Conservation (phyloP, 2,888 invertebrate genomes). For the Liodrosophila aerea region DNA sequence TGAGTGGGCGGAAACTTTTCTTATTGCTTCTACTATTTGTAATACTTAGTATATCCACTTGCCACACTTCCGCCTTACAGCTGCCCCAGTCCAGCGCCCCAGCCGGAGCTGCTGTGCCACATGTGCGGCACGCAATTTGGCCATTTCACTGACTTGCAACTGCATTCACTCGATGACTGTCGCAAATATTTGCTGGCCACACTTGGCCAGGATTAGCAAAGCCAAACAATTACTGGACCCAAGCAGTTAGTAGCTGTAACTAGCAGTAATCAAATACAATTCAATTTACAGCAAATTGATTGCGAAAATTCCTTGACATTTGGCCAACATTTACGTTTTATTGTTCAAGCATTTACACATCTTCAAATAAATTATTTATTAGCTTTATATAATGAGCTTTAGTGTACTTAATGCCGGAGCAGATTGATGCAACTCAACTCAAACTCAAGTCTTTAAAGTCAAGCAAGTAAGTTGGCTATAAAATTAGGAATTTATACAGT, state of each 20-base stretch:
- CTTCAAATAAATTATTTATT: too few species aligned
- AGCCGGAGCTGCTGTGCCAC: slow-evolving; percentile 36
- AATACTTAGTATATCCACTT: slow-evolving; percentile 13
- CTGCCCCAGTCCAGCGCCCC: slow-evolving; percentile 27
- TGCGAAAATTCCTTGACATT: too few species aligned
- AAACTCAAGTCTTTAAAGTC: too few species aligned
- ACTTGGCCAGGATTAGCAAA: slow-evolving; percentile 14
- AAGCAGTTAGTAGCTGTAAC: slow-evolving; percentile 15
- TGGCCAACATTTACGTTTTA: too few species aligned
- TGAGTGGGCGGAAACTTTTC: slow-evolving; percentile 40
- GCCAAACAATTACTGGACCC: slow-evolving; percentile 6
- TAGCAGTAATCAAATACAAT: slow-evolving; percentile 26
- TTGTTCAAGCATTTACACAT: too few species aligned
- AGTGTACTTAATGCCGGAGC: background rate
- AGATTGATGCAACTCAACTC: too few species aligned
- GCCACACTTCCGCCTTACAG: slow-evolving; percentile 29
- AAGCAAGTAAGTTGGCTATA: too few species aligned
- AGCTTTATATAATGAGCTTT: slow-evolving; percentile 7
- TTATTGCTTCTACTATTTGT: slow-evolving; percentile 57
- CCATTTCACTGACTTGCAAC: slow-evolving; percentile 22
- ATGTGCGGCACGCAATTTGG: slow-evolving; percentile 45
- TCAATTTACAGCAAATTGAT: too few species aligned
- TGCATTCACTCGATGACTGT: slow-evolving; percentile 43
- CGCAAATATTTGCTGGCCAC: slow-evolving; percentile 44
- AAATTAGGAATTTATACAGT: too few species aligned